Evolutionary conservation across 2,797 vertebrate species (phyloP), one percentile per base, ranked within the genome.

Genomic region (Ctenochaetus hawaiiensis): DNA sequence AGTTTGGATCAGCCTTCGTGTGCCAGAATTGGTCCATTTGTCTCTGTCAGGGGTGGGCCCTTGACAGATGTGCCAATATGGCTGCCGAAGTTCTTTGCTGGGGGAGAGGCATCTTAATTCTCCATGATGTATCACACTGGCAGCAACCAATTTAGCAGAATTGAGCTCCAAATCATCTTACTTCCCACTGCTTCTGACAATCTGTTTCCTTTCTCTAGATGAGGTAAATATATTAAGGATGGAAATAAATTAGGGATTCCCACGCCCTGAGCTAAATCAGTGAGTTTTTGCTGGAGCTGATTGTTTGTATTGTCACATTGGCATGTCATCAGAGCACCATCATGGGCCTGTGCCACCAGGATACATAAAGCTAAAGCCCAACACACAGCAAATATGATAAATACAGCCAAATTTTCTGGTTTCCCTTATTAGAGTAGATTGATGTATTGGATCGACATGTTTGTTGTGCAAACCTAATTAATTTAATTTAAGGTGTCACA

Each of bases 1-100:
- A 91, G 89, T 94, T 95, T 91, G 90, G 93, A 94, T 95, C 90
- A 90, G 83, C 83, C 89, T 92, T 92, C 79, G 82, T 90, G 90
- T 89, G 86, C 91, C 82, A 88, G 88, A 92, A 92, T 93, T 88
- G 91, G 92, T 88, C 87, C 87, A 94, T 94, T 94, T 93, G 89
- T 95, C 94, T 92, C 90, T 93, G 93, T 95, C 94, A 92, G 79
- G 89, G 91, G 93, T 88, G 86, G 91, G 87, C 90, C 81, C 83
- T 89, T 94, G 95, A 95, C 93, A 93, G 95, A 95, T 95, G 92
- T 94, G 92, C 93, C 95, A 95, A 95, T 94, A 94, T 92, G 94
- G 89, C 91, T 87, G 82, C 89, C 84, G 89, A 91, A 91, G 82
- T 93, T 92, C 81, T 86, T 89, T 84, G 89, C 89, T 93, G 68